These are phyloP conservation scores for Musca vetustissima DNA, from an alignment of 1,140 invertebrate species.

Conservation along the genomic window DNA sequence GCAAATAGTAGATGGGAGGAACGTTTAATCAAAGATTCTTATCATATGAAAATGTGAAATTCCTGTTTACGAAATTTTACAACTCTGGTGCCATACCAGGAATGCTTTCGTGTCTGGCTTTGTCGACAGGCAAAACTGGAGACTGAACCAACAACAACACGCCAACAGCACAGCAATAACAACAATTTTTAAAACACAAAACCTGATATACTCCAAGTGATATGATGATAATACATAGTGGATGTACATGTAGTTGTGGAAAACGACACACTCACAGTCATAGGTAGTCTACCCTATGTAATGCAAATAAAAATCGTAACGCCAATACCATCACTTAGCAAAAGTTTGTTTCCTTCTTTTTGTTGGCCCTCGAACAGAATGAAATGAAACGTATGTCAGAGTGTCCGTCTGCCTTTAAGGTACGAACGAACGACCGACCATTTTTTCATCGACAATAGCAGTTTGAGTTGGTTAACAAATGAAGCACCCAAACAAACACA, in stretches of 20 bases:
- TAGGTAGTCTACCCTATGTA: constrained; percentile 5
- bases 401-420: constrained; percentile 14
- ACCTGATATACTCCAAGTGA: not conserved
- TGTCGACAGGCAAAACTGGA: not conserved
- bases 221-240: constrained; percentile 6
- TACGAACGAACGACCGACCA: not conserved
- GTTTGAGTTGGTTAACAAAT: constrained; percentile 9
- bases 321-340: constrained; percentile 10
- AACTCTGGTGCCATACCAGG: constrained; percentile 18
- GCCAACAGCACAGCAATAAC: no score
- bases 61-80: constrained; percentile 23
- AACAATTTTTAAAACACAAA: not conserved
- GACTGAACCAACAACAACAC: not conserved
- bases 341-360: constrained; percentile 1
- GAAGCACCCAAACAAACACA: not conserved
- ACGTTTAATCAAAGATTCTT: constrained; percentile 20
- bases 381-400: constrained; percentile 16
- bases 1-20: not conserved
- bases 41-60: constrained; percentile 23
- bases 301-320: constrained; percentile 11
- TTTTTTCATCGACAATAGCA: not conserved
- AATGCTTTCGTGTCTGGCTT: constrained; percentile 14
- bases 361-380: not conserved
- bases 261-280: not conserved
- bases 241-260: not conserved